A percentile compares a stretch with the other conserved stretches of the same genome.
phyloP scores from a whole-genome alignment of 2,888 invertebrate genomes.

The Saturnia pavonia region DNA sequence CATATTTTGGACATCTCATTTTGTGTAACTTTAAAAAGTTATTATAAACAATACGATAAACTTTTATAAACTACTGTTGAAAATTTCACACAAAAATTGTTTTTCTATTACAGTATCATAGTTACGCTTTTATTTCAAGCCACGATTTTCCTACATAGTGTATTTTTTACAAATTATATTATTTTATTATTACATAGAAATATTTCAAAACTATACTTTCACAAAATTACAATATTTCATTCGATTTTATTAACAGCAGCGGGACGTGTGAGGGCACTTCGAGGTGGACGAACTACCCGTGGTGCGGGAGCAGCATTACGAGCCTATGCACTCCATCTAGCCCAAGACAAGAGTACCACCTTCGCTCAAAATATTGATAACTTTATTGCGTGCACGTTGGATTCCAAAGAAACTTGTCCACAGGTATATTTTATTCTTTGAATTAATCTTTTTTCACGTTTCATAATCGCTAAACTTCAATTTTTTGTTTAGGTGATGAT shows the following conservation, averaged over 20 bases:
- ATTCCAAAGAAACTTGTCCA: constrained; percentile 93
- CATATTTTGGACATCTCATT: no score
- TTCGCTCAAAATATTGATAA: constrained; percentile 96
- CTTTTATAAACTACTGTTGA: no score
- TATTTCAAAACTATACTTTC: background rate
- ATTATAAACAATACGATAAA: no score
- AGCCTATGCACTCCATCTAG: constrained; percentile 90
- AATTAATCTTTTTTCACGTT: background rate
- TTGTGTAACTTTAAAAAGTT: no score
- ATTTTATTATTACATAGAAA: background rate
- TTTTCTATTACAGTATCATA: no score
- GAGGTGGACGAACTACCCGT: constrained; percentile 73
- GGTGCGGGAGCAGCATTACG: constrained; percentile 88
- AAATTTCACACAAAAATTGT: no score
- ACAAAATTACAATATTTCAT: background rate
- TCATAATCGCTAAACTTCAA: background rate
- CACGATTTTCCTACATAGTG: no score
- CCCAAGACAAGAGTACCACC: constrained; percentile 92
- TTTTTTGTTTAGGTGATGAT: constrained; percentile 84
- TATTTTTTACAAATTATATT: no score
- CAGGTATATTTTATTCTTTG: constrained; percentile 69
- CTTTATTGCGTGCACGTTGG: constrained; percentile 95
- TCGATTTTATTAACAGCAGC: constrained; percentile 85
- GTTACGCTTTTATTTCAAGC: no score
- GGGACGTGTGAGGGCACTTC: constrained; percentile 86